Evolutionary conservation across 1,140 invertebrate species (phyloP).

Genomic region (Eueides isabella): DNA sequence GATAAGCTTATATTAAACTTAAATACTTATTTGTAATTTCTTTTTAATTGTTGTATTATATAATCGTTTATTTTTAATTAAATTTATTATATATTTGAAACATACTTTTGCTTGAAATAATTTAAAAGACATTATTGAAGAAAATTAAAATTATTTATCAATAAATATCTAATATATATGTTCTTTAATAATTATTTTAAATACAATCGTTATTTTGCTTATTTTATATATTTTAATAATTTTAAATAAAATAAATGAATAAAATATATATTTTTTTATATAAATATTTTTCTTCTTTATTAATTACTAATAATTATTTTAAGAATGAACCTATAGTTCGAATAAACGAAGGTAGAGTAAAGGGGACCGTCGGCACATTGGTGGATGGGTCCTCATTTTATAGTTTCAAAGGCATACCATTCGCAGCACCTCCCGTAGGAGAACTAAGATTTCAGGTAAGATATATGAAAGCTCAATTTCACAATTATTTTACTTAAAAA

Average conservation of each 20-base stretch:
- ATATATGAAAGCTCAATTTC: not conserved
- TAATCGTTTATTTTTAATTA: not conserved
- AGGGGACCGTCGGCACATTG: conserved; percentile 36
- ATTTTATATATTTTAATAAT: not conserved
- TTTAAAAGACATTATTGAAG: too few relatives aligned
- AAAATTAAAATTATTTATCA: too few relatives aligned
- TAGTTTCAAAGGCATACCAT: conserved; percentile 76
- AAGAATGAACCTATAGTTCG: conserved; percentile 44
- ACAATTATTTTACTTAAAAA: too few relatives aligned
- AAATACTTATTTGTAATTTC: not conserved
- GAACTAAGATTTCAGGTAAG: conserved; percentile 35
- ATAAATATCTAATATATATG: too few relatives aligned
- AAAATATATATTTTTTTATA: too few relatives aligned
- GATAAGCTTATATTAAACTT: not conserved
- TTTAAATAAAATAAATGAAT: too few relatives aligned
- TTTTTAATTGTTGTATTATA: not conserved
- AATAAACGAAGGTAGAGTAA: conserved; percentile 45
- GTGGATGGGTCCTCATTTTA: conserved; percentile 64
- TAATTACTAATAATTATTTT: not conserved
- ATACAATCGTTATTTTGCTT: not conserved
- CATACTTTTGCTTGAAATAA: not conserved
- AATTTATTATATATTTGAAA: not conserved
- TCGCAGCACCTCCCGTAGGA: conserved; percentile 76
- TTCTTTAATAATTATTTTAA: too few relatives aligned
- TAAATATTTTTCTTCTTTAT: too few relatives aligned